Evolutionary conservation across 1,140 invertebrate genomes (phyloP).

Genomic region (Fragariocoptes setiger): DNA sequence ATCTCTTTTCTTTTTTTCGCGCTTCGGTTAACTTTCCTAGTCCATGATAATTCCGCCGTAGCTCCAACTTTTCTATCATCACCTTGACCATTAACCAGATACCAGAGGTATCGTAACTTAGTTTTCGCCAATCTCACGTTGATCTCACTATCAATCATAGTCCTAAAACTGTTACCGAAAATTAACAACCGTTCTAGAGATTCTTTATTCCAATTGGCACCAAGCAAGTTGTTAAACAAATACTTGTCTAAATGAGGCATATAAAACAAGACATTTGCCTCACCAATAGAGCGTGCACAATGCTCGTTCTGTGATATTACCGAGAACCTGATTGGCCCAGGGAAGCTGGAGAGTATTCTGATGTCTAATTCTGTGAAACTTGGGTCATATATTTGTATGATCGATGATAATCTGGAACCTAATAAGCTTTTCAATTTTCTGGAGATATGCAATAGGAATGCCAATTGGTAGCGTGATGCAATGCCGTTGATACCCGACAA

Average conservation of each 20-base stretch:
- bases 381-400: not conserved
- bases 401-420: not conserved
- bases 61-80: too few species aligned
- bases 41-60: too few species aligned
- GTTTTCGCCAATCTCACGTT: too few species aligned
- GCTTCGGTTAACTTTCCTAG: too few species aligned
- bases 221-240: not conserved
- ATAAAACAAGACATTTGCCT: not conserved
- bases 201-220: not conserved
- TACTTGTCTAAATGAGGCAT: not conserved
- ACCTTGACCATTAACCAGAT: too few species aligned
- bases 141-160: not conserved
- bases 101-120: too few species aligned
- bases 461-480: not conserved
- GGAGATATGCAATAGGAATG: not conserved
- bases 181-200: not conserved
- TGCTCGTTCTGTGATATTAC: not conserved
- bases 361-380: not conserved
- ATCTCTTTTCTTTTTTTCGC: too few species aligned
- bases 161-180: not conserved
- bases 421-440: not conserved
- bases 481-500: not conserved
- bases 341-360: not conserved
- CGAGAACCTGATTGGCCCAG: not conserved
- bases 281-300: not conserved